Evolutionary conservation across 2,888 invertebrate genomes (phyloP).

Genomic region (Cantharis nigra): DNA sequence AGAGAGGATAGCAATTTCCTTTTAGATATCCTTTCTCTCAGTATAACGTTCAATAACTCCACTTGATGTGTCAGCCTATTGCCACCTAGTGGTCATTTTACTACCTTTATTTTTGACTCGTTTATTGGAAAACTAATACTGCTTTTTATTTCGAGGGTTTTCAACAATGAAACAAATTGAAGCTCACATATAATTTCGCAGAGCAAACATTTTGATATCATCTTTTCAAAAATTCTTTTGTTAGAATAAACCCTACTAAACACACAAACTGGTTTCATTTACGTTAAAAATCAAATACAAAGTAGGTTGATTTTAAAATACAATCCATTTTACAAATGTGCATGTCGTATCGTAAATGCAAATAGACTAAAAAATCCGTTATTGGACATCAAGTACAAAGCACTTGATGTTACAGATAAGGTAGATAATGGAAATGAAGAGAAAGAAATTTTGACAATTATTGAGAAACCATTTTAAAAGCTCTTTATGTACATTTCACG

Average conservation of each 20-base stretch:
- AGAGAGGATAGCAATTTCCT: constrained; percentile 17
- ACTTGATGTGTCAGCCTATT: constrained; percentile 28
- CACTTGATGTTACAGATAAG: neutral
- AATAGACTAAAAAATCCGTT: neutral
- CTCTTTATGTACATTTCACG: neutral
- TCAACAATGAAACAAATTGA: constrained; percentile 2
- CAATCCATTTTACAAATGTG: neutral
- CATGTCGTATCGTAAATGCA: neutral
- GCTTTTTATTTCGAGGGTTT: constrained; percentile 20
- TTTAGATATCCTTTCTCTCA: constrained; percentile 12
- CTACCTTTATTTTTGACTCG: constrained; percentile 16
- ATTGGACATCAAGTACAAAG: neutral
- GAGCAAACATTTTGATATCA: neutral
- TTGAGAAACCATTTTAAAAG: neutral
- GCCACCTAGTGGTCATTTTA: constrained; percentile 28
- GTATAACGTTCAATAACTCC: constrained; percentile 20
- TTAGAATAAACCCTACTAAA: neutral
- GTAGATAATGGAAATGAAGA: neutral
- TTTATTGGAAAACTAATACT: constrained; percentile 27
- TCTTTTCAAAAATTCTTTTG: neutral
- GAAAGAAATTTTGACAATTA: neutral
- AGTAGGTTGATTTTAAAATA: neutral
- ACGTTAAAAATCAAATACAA: neutral
- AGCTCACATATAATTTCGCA: neutral
- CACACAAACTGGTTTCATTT: neutral